Percentiles rank a stretch among this genome's conserved stretches.
Conservation (phyloP, 2,113 vertebrate species). For the Gulo gulo region DNA sequence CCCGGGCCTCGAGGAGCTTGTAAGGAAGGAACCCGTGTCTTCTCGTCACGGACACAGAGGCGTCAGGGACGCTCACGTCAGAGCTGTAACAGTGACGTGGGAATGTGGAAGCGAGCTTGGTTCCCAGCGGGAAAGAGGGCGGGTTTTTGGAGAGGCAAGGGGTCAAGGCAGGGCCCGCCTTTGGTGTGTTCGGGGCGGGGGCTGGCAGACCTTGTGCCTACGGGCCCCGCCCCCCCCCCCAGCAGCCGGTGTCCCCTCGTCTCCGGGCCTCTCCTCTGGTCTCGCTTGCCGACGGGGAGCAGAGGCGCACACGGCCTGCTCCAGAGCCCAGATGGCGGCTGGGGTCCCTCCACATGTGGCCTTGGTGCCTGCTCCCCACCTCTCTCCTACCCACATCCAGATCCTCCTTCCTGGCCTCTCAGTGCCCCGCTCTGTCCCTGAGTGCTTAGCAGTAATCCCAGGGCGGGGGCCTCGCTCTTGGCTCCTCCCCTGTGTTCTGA, state of each 20-base stretch:
- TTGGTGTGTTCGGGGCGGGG: not conserved
- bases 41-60: not conserved
- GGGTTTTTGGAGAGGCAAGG: not conserved
- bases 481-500: not conserved
- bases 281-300: fast-evolving
- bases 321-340: fast-evolving
- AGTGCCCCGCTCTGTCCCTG: not conserved
- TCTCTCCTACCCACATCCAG: not conserved
- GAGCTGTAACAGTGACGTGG: not conserved
- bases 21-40: too few species aligned
- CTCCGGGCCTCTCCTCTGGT: not conserved
- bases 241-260: not conserved
- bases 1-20: not conserved
- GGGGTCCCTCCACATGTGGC: not conserved
- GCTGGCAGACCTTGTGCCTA: fast-evolving
- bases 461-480: not conserved
- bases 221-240: not conserved
- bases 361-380: not conserved
- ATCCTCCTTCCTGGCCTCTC: not conserved
- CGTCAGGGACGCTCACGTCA: fast-evolving
- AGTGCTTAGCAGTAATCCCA: not conserved
- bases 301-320: not conserved
- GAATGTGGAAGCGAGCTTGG: not conserved
- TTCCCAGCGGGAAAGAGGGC: not conserved
- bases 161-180: not conserved